Evolutionary conservation across 1,140 invertebrate genomes (phyloP).

Genomic region (Gonatopus flavifemur): DNA sequence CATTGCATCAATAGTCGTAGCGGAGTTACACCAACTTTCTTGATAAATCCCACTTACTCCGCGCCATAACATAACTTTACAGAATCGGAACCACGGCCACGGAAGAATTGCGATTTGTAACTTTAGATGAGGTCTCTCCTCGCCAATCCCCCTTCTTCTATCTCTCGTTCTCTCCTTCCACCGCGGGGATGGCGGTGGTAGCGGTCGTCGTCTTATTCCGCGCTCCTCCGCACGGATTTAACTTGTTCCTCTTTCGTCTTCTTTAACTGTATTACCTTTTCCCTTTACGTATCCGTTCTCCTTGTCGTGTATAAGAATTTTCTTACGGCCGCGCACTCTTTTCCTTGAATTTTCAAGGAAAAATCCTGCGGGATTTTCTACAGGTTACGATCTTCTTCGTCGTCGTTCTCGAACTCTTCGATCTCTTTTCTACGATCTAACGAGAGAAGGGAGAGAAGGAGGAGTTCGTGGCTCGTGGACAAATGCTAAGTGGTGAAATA

Average conservation of each 20-base stretch:
- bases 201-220: constrained; percentile 9
- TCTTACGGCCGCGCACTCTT: constrained; percentile 25
- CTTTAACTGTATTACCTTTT: constrained; percentile 44
- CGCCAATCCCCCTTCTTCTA: constrained; percentile 21
- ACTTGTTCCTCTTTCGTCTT: constrained; percentile 20
- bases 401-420: constrained; percentile 4
- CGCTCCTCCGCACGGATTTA: neutral
- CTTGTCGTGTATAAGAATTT: constrained; percentile 33
- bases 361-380: constrained; percentile 18
- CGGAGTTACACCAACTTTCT: constrained; percentile 58
- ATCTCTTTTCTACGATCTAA: constrained; percentile 15
- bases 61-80: constrained; percentile 59
- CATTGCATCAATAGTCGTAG: constrained; percentile 59
- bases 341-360: constrained; percentile 31
- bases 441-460: too few species aligned
- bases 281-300: constrained; percentile 24
- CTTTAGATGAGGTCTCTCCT: constrained; percentile 55
- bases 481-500: constrained; percentile 1
- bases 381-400: constrained; percentile 21
- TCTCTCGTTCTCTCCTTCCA: constrained; percentile 17
- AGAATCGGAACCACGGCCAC: constrained; percentile 57
- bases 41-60: constrained; percentile 59
- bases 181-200: constrained; percentile 13
- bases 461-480: constrained; percentile 13
- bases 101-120: constrained; percentile 60